Evolutionary conservation across 2,888 invertebrate genomes (phyloP).

Genomic region (Cabera pusaria): DNA sequence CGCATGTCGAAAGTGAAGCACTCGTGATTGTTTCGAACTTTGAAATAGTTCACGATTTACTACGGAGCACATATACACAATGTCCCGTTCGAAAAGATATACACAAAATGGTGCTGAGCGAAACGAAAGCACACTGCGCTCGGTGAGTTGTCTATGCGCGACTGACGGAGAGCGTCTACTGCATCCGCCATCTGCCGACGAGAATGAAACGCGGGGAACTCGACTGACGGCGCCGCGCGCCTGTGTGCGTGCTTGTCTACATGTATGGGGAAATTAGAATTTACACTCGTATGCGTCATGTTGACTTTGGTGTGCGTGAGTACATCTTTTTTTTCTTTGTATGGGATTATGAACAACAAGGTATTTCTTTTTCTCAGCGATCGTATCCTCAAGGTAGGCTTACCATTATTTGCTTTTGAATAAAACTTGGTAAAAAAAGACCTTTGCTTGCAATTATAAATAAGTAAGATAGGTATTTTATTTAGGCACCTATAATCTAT

Average conservation of each 20-base stretch:
- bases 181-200: conserved; percentile 83
- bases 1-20: conserved; percentile 77
- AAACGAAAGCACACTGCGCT: conserved; percentile 66
- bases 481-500: no score
- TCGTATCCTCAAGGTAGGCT: conserved; percentile 45
- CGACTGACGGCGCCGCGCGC: conserved; percentile 42
- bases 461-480: no score
- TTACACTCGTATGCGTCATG: conserved; percentile 57
- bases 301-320: conserved; percentile 58
- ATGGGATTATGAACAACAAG: conserved; percentile 74
- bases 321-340: conserved; percentile 71
- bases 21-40: conserved; percentile 58
- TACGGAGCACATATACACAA: conserved; percentile 81
- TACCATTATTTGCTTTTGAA: conserved; percentile 32
- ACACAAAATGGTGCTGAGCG: conserved; percentile 80
- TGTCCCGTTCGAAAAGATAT: conserved; percentile 79
- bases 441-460: no score
- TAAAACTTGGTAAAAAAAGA: conserved; percentile 16
- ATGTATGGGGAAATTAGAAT: conserved; percentile 54
- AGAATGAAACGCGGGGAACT: conserved; percentile 79
- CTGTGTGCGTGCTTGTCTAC: conserved; percentile 51
- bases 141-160: conserved; percentile 80
- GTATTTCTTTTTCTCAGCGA: conserved; percentile 59
- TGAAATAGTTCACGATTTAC: conserved; percentile 64
- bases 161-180: conserved; percentile 78